Evolutionary conservation across 2,113 vertebrate species (phyloP), one percentile per base, ranked within the genome.

Genomic region (Cairina moschata): DNA sequence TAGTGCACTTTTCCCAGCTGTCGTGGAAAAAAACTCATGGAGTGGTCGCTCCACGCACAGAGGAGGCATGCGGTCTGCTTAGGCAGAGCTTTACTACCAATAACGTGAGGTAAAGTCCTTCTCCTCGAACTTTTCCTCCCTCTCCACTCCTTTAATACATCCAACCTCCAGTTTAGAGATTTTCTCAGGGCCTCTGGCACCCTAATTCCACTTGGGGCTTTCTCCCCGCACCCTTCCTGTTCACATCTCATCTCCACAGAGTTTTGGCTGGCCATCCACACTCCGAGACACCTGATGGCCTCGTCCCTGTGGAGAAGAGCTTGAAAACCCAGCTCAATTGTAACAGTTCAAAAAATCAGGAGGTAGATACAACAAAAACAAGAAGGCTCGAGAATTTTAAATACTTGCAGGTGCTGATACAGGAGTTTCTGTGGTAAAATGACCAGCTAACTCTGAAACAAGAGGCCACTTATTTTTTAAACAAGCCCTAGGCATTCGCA

Each of bases 381-480:
- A 79, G 90, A 78, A 87, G 71, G 11, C 54, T 10, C 76, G 88
- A 91, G 38, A 79, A 83, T 69, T 79, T 87, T 69, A 85, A 91
- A 58, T 67, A 52, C 58, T 90, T 87, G 54, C 85, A 91, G 62
- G 48, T 85, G 58, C 66, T 40, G 42, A n/a, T 46, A 56, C 17
- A 14, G 48, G 62, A 5, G 0, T 82, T 91, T 75, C 69, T 85
- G 54, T 38, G 28, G 29, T 38, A 84, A 89, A 96, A 55, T 52
- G 16, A 46, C 52, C 65, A 71, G 36, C 77, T 74, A 81, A 69
- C 50, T 12, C 69, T 58, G 32, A 91, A 92, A 40, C 1, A 11
- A 78, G 46, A 52, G 60, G 52, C 52, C 1, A 2, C 25, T 84
- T 2, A 0, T 16, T 89, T 88, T 94, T 59, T 80, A 46, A 83